Evolutionary conservation across 2,113 vertebrate genomes (phyloP).

Genomic region (Nannospalax galili): DNA sequence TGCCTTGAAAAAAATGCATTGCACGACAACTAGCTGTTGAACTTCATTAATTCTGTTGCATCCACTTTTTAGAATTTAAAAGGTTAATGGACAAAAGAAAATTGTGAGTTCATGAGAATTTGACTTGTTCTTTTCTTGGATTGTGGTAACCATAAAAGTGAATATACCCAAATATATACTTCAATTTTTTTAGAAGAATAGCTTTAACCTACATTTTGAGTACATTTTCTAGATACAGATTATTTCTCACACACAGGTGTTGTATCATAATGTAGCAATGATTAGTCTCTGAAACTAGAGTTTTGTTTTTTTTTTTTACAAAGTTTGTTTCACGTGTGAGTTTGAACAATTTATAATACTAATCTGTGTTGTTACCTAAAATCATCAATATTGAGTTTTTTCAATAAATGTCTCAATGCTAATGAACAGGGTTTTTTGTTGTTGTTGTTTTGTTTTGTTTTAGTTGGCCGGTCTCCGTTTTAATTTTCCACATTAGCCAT

Average conservation of each 20-base stretch:
- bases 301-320: background rate
- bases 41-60: conserved; percentile 12
- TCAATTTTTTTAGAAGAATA: background rate
- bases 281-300: background rate
- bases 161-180: background rate
- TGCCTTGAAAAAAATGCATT: background rate
- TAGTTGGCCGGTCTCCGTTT: background rate
- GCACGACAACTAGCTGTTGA: background rate
- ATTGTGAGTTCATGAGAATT: conserved; percentile 8
- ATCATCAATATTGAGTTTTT: background rate
- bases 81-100: background rate
- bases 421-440: background rate
- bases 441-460: background rate
- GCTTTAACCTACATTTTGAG: background rate
- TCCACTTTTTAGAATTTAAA: conserved; percentile 18
- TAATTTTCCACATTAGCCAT: background rate
- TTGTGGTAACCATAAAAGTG: background rate
- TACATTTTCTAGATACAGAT: background rate
- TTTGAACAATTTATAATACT: conserved; percentile 14
- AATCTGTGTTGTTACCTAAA: background rate
- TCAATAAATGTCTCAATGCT: background rate
- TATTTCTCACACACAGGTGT: background rate
- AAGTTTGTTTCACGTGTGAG: background rate
- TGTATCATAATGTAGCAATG: background rate
- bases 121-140: conserved; percentile 38